phyloP scores from a whole-genome alignment of 2,888 invertebrate genomes.

The Ichneumoninae sp. region DNA sequence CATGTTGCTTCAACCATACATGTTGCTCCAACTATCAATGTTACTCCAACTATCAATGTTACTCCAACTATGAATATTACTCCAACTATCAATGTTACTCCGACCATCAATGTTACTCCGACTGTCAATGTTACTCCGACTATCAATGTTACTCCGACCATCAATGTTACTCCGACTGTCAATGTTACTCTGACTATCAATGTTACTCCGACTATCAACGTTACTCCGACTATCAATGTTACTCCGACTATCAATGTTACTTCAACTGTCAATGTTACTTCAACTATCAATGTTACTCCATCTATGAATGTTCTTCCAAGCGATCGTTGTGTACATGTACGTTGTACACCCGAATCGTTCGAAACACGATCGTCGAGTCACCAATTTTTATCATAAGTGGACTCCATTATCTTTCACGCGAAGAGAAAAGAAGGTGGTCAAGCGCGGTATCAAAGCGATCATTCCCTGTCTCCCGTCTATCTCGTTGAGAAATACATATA shows the following conservation, averaged over 20 bases:
- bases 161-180: too few species aligned
- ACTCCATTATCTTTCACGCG: slow-evolving; percentile 41
- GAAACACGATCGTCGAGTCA: not conserved
- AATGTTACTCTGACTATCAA: too few species aligned
- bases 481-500: slow-evolving; percentile 43
- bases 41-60: too few species aligned
- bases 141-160: too few species aligned
- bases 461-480: slow-evolving; percentile 18
- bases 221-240: too few species aligned
- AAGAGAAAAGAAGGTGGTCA: not conserved
- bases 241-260: not conserved
- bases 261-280: not conserved
- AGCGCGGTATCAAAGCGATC: slow-evolving; percentile 31
- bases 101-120: not conserved
- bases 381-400: slow-evolving; percentile 49
- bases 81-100: too few species aligned
- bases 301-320: not conserved
- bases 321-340: not conserved
- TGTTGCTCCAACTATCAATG: too few species aligned
- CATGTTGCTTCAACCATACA: too few species aligned
- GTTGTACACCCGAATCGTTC: slow-evolving; percentile 13
- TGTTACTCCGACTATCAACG: too few species aligned
- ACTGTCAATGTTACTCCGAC: not conserved
- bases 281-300: too few species aligned
- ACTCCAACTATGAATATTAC: too few species aligned